These are phyloP conservation scores for Tubulanus polymorphus DNA, from an alignment of 2,888 invertebrate genomes.

Conservation along the genomic window DNA sequence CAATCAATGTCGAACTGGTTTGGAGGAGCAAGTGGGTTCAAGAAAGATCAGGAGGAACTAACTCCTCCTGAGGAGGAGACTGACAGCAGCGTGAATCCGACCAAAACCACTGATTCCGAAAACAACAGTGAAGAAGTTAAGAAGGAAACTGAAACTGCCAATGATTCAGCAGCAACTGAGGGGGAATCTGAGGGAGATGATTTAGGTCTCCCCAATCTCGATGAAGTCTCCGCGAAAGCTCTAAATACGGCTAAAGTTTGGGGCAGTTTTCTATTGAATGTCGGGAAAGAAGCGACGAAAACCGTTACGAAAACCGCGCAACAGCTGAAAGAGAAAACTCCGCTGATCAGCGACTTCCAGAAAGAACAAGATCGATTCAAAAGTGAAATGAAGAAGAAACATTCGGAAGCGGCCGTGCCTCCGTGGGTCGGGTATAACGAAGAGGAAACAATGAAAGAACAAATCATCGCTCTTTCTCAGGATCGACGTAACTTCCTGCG, in stretches of 20 bases:
- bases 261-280: constrained; percentile 78
- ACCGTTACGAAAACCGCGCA: constrained; percentile 84
- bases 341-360: constrained; percentile 93
- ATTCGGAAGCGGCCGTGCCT: constrained; percentile 59
- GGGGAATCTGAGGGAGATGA: constrained; percentile 24
- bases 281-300: constrained; percentile 93
- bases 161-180: constrained; percentile 15
- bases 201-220: constrained; percentile 30
- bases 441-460: constrained; percentile 88
- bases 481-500: constrained; percentile 97
- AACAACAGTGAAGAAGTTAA: not conserved
- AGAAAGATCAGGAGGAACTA: constrained; percentile 16
- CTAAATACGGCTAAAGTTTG: constrained; percentile 48
- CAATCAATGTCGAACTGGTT: constrained; percentile 40
- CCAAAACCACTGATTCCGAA: not conserved
- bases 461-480: constrained; percentile 90
- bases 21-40: constrained; percentile 30
- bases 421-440: constrained; percentile 96
- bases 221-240: constrained; percentile 47
- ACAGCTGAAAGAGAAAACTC: constrained; percentile 92
- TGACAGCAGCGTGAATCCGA: not conserved
- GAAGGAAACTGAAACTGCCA: not conserved
- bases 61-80: constrained; percentile 2
- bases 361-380: constrained; percentile 96
- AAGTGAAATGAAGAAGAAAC: constrained; percentile 65